Evolutionary conservation across 2,888 invertebrate species (phyloP), one percentile per base, ranked within the genome.

Genomic region (Andrena haemorrhoa): DNA sequence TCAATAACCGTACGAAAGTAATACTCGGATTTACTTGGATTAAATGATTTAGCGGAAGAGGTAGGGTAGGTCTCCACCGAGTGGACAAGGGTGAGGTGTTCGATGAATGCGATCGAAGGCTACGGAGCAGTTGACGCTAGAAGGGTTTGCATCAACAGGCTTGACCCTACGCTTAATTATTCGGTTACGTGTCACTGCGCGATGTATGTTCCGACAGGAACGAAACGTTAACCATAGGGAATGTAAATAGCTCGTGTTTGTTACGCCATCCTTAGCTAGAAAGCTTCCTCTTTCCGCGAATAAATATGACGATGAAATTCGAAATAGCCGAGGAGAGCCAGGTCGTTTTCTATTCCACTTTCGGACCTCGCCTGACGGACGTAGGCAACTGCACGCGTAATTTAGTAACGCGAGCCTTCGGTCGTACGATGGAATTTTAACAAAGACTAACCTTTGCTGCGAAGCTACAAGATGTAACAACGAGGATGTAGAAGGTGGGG

Each of bases 321-420:
- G 64, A 65, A 65, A 73, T 20, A 10, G 33, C 6, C 29, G 20
- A 23, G 53, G 23, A 5, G 23, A 49, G 33, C 26, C 51, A 12
- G 49, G 49, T 35, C 29, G 60, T 26, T 61, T 60, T 75, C 75
- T 75, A 66, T 73, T 78, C 68, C 72, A 51, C 66, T 66, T 63
- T 78, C 66, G 61, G 71, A 71, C 35, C 66, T 16, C 31, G 20
- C 16, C 16, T 78, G 66, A 78, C 41, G 72, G 60, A 61, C 65
- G 65, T 3, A 41, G 51, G 60, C 75, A 70, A 76, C 41, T 76
- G 75, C 51, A 49, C 70, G 71, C 20, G 33, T 72, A 66, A 72
- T 71, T 77, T 65, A 66, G 60, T 71, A 72, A 72, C 71, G 60
- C 60, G 66, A 61, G 53, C 33, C 64, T 65, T 29, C 6, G 56